A percentile compares a stretch with the other conserved stretches of the same genome.
These are phyloP conservation scores for Parotocinclus haroldoi DNA, from an alignment of 2,797 vertebrate species.

Conservation along the genomic window DNA sequence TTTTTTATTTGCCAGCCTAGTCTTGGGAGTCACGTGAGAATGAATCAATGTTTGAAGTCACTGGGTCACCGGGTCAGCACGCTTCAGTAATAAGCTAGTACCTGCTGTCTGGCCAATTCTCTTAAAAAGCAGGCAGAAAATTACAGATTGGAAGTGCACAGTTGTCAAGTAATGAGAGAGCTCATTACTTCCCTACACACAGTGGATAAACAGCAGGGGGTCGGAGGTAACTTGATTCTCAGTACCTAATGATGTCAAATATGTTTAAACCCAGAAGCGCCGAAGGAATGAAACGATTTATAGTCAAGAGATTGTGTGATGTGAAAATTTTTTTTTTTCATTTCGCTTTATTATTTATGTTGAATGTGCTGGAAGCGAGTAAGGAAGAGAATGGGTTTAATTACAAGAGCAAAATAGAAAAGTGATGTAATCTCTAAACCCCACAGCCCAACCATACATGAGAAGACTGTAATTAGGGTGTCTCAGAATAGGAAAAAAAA, in stretches of 20 bases:
- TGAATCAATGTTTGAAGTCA: slow-evolving; percentile 3
- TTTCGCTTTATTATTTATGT: not conserved
- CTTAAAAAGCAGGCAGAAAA: not conserved
- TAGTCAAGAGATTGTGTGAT: not conserved
- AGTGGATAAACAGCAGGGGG: slow-evolving; percentile 36
- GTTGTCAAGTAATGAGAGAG: slow-evolving; percentile 37
- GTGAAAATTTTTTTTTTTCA: not conserved
- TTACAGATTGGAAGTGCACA: slow-evolving; percentile 24
- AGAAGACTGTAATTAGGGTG: slow-evolving; percentile 50
- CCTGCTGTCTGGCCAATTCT: not conserved
- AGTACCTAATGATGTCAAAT: slow-evolving; percentile 36
- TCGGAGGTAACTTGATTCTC: slow-evolving; percentile 15
- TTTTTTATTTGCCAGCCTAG: not conserved
- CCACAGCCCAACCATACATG: slow-evolving; percentile 48
- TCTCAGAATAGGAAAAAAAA: slow-evolving; percentile 49
- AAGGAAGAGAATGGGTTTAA: slow-evolving; percentile 8
- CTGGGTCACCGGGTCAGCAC: slow-evolving; percentile 10
- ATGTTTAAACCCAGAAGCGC: slow-evolving; percentile 26
- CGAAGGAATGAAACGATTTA: slow-evolving; percentile 10
- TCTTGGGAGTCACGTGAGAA: not conserved
- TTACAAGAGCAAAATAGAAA: slow-evolving; percentile 20
- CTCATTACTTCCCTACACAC: slow-evolving; percentile 39
- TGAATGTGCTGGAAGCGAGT: not conserved
- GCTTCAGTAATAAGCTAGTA: slow-evolving; percentile 1
- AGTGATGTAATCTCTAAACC: slow-evolving; percentile 43